Base-by-base conservation (phyloP, 2,888 invertebrate species). In the Tachystola acroxantha region DNA sequence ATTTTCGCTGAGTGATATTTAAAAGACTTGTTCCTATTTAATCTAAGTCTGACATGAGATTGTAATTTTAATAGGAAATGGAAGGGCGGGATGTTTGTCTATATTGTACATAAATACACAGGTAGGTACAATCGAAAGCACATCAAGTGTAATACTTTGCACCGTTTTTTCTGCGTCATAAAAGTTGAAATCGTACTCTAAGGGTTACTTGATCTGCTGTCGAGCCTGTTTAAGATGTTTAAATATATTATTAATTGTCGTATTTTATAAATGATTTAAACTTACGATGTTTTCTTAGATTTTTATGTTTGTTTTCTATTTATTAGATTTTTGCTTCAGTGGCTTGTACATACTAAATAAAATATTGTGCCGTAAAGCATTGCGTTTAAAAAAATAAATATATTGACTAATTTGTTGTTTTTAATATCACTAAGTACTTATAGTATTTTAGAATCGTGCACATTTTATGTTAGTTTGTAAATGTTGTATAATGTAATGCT, bases 21-120 rank as follows among this genome's bases (percentile, higher is more conserved):
- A 42, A 38, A 37, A 29, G 48, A 58, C 47, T 68, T 61, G 72
- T 74, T 73, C 72, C 72, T 76, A 72, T 74, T 74, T 75, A 72
- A 74, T 75, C 74, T 74, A 70, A 70, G 73, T 69, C 67, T 72
- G 66, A 53, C 39, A 16, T 50, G 36, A n/a, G 7, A 10, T 64
- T 68, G 61, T 65, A 64, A 59, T 53, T 56, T 24, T 63, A 53
- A 57, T 57, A 57, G 62, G 51, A 47, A 34, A 42, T 56, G 55
- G 34, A 27, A 40, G 37, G 47, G 47, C 55, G 62, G 52, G 53
- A 53, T 54, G 53, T 57, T 54, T 63, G 66, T 73, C 66, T 48
- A 74, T 70, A 67, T 33, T 35, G 27, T 31, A 34, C 34, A 36
- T 35, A 32, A 24, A 39, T 36, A 26, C 26, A 22, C 7, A 16